phyloP scores from a whole-genome alignment of 2,113 vertebrate species.

The Uropsilus gracilis region DNA sequence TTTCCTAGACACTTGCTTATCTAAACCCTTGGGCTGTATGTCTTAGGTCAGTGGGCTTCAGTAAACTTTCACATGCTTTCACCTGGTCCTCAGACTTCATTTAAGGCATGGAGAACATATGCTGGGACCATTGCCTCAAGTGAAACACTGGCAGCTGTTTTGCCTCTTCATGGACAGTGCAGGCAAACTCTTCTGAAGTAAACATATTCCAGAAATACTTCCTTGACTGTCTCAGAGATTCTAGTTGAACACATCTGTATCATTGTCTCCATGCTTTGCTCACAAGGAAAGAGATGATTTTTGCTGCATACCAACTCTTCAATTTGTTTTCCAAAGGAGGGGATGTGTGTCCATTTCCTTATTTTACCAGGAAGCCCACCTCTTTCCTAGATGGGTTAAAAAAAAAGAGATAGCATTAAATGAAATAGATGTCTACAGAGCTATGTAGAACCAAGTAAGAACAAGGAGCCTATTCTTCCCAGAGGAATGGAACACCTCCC shows the following conservation, averaged over 20 bases:
- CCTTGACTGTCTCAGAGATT: neutral
- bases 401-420: slow-evolving; percentile 24
- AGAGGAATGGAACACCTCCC: neutral
- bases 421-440: slow-evolving; percentile 37
- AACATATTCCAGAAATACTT: neutral
- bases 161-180: neutral
- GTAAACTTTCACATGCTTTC: too few relatives aligned
- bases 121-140: neutral
- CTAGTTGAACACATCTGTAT: neutral
- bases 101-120: too few relatives aligned
- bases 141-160: neutral
- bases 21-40: too few relatives aligned
- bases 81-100: too few relatives aligned
- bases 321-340: slow-evolving; percentile 2
- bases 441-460: slow-evolving; percentile 5
- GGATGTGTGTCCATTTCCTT: neutral
- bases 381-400: slow-evolving; percentile 13
- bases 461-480: slow-evolving; percentile 27
- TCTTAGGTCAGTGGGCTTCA: too few relatives aligned
- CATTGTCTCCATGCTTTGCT: neutral
- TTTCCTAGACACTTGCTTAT: too few relatives aligned
- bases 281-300: neutral
- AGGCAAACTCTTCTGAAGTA: neutral
- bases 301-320: neutral
- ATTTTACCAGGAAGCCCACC: neutral